phyloP scores from a whole-genome alignment of 2,113 vertebrate genomes.

The Gallinago jamesoni region DNA sequence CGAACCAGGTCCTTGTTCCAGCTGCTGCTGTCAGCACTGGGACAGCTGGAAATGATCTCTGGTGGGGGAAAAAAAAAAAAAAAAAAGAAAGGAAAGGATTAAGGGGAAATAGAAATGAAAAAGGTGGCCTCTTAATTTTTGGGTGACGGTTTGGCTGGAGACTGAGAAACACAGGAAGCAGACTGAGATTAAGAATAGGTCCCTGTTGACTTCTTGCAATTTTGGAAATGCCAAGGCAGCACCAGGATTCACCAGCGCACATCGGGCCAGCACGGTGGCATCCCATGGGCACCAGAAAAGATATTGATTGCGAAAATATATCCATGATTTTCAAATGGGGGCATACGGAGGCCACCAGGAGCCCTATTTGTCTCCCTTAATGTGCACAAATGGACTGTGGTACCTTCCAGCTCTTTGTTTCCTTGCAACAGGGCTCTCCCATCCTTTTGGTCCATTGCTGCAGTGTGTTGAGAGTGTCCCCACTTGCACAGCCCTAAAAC shows the following conservation, averaged over 20 bases:
- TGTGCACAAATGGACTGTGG: not conserved
- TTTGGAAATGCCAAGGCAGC: not conserved
- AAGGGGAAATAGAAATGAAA: not conserved
- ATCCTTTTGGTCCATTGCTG: not conserved
- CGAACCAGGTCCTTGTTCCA: not conserved
- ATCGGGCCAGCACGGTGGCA: not conserved
- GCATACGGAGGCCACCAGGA: not conserved
- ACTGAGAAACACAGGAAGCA: not conserved
- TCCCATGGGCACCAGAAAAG: not conserved
- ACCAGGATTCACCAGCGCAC: not conserved
- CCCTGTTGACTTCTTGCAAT: not conserved
- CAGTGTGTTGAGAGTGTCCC: not conserved
- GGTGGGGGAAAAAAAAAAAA: not conserved
- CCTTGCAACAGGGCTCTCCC: not conserved
- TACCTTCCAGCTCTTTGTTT: not conserved
- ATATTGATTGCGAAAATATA: rapidly evolving
- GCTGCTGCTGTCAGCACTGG: not conserved
- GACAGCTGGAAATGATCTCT: not conserved
- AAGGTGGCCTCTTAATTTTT: not conserved
- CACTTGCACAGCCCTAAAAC: not conserved
- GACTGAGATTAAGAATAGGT: not conserved
- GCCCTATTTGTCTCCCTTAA: not conserved
- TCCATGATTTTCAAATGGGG: not conserved
- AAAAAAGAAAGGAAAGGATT: not conserved
- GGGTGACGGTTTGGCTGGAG: not conserved